Conservation (phyloP, 2,888 invertebrate species). For the Bombylius major region DNA sequence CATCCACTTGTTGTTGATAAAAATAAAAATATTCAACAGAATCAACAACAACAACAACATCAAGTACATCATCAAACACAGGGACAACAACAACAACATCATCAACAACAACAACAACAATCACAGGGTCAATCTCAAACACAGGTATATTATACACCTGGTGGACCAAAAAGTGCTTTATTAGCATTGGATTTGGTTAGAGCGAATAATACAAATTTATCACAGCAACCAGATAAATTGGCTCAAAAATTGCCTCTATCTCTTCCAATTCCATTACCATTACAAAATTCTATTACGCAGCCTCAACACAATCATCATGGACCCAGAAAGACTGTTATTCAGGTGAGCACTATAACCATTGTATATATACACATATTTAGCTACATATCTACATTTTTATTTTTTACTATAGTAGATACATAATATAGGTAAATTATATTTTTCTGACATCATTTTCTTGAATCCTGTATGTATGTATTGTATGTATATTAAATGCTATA, state of each 20-base stretch:
- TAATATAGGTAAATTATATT: too few species aligned
- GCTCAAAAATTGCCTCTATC: conserved; percentile 39
- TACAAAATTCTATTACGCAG: conserved; percentile 27
- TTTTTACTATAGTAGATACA: too few species aligned
- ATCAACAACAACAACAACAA: conserved; percentile 15
- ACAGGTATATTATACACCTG: conserved; percentile 25
- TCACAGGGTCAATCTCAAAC: conserved; percentile 33
- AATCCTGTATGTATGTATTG: too few species aligned
- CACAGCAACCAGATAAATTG: conserved; percentile 32
- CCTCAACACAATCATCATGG: conserved; percentile 32
- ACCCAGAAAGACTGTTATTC: conserved; percentile 36
- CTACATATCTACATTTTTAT: too few species aligned
- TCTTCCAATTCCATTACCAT: conserved; percentile 32
- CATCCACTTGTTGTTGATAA: conserved; percentile 61
- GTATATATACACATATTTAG: too few species aligned
- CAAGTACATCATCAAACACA: conserved; percentile 34
- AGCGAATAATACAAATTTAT: conserved; percentile 47
- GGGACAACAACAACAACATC: conserved; percentile 19
- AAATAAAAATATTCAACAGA: conserved; percentile 61
- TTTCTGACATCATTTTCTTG: too few species aligned
- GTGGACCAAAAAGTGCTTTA: conserved; percentile 29
- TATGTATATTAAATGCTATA: too few species aligned
- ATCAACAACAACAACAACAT: conserved; percentile 37
- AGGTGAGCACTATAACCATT: conserved; percentile 24
- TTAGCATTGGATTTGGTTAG: conserved; percentile 48